Evolutionary conservation across 2,113 vertebrate genomes (phyloP).

Genomic region (Burhinus oedicnemus): DNA sequence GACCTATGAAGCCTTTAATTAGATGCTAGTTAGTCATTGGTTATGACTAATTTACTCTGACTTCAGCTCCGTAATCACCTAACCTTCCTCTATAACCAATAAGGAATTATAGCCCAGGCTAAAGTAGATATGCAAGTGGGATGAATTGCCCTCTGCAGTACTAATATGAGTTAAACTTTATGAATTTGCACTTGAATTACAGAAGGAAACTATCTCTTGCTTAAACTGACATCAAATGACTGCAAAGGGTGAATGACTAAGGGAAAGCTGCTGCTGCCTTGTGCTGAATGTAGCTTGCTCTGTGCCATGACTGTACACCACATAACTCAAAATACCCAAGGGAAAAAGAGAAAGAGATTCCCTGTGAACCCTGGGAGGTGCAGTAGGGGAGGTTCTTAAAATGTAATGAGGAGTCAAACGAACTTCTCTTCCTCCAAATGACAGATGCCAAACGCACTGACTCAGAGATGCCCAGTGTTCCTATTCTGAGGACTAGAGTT

Average conservation of each 20-base stretch:
- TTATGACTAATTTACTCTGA: conserved; percentile 1
- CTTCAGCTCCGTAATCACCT: background rate
- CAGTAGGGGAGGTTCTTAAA: background rate
- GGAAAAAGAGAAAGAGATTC: background rate
- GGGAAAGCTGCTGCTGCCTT: background rate
- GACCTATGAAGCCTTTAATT: background rate
- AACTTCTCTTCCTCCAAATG: background rate
- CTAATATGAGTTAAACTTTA: background rate
- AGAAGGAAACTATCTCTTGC: background rate
- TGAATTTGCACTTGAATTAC: background rate
- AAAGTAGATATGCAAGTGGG: background rate
- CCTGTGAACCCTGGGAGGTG: background rate
- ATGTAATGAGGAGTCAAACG: background rate
- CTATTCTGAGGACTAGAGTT: background rate
- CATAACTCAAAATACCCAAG: background rate
- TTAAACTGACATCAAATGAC: background rate
- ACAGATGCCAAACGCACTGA: background rate
- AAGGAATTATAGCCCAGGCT: background rate
- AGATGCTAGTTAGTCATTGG: background rate
- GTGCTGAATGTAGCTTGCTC: background rate
- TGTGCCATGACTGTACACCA: background rate
- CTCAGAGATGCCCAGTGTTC: background rate
- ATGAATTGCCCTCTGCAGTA: background rate
- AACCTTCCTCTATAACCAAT: background rate
- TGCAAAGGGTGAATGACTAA: background rate